Evolutionary conservation across 2,113 vertebrate species (phyloP).

Genomic region (Noctilio leporinus): DNA sequence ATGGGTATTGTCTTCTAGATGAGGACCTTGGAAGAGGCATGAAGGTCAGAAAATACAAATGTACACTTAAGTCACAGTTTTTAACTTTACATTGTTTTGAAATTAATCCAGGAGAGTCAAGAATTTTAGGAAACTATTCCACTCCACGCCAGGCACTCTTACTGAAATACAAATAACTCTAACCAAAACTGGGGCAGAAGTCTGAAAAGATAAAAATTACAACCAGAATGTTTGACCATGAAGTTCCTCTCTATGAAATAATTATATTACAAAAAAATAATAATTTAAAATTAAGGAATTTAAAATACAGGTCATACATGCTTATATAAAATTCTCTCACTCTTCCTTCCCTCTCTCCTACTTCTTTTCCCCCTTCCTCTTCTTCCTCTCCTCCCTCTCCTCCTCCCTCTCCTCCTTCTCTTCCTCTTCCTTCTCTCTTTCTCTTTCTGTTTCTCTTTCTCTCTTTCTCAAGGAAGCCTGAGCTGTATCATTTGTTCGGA

Average conservation of each 20-base stretch:
- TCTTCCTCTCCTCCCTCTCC: rapidly evolving
- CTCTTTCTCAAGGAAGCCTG: not conserved
- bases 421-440: too few species aligned
- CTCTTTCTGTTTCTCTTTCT: not conserved
- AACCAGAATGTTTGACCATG: not conserved
- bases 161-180: not conserved
- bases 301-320: not conserved
- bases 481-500: not conserved
- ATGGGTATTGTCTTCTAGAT: not conserved
- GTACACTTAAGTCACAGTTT: not conserved
- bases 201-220: not conserved
- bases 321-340: not conserved
- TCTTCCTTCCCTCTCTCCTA: not conserved
- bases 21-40: not conserved
- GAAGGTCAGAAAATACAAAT: not conserved
- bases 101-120: not conserved
- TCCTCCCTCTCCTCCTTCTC: not conserved
- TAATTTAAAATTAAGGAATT: not conserved
- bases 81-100: not conserved
- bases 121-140: not conserved
- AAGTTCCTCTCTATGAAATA: not conserved
- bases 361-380: not conserved
- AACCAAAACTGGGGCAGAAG: not conserved
- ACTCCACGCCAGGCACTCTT: not conserved
- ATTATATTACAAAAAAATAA: not conserved